Evolutionary conservation across 2,888 invertebrate species (phyloP).

Genomic region (Lasioglossum morio): DNA sequence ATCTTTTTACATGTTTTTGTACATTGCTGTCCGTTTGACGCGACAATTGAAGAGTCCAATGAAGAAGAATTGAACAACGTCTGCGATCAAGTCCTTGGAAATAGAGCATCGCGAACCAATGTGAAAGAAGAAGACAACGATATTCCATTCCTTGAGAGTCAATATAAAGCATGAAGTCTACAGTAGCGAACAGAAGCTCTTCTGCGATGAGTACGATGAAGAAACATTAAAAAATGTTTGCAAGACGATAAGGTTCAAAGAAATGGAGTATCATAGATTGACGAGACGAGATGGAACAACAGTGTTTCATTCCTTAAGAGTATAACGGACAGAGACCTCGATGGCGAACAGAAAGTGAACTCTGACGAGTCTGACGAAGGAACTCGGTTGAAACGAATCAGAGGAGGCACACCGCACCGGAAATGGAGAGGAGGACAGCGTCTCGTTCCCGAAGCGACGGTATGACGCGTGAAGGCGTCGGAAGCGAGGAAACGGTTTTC

Average conservation of each 20-base stretch:
- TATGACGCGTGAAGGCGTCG: conserved; percentile 34
- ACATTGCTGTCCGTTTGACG: background rate
- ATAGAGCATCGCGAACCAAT: background rate
- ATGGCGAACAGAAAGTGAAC: background rate
- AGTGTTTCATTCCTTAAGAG: background rate
- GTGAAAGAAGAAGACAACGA: too few relatives aligned
- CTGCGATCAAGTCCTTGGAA: background rate
- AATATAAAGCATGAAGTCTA: too few relatives aligned
- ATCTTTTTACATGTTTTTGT: background rate
- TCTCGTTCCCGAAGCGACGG: conserved; percentile 2
- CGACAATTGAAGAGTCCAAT: background rate
- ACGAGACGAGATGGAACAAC: background rate
- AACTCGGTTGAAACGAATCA: background rate
- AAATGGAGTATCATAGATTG: background rate
- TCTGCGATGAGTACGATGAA: too few relatives aligned
- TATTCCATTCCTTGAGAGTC: too few relatives aligned
- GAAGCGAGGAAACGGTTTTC: conserved; percentile 38
- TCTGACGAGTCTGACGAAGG: background rate
- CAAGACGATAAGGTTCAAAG: too few relatives aligned
- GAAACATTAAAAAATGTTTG: too few relatives aligned
- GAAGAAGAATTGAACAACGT: background rate
- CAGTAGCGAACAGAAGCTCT: too few relatives aligned
- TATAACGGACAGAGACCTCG: background rate
- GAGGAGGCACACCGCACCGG: background rate
- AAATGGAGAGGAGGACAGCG: conserved; percentile 20